Evolutionary conservation across 2,797 vertebrate genomes (phyloP).

Genomic region (Pipistrellus pygmaeus): DNA sequence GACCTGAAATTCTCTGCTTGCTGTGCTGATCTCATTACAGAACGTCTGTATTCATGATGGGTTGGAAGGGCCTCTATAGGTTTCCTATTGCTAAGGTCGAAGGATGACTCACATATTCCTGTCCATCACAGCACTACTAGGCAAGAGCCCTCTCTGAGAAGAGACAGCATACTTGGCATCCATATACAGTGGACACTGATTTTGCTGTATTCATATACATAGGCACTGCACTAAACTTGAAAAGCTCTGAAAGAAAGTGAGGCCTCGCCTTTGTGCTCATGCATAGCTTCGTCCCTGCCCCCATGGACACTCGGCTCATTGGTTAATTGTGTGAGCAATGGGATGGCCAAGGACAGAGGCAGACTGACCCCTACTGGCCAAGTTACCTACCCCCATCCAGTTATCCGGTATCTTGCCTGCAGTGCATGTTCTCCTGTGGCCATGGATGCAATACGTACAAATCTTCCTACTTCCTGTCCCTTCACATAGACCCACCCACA

Average conservation of each 20-base stretch:
- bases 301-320: background rate
- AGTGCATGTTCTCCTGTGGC: background rate
- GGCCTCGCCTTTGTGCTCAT: background rate
- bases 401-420: background rate
- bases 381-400: background rate
- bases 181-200: background rate
- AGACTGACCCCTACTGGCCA: background rate
- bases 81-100: slow-evolving; percentile 57
- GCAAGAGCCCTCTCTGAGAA: background rate
- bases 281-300: background rate
- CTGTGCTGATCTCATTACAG: slow-evolving; percentile 66
- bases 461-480: background rate
- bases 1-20: slow-evolving; percentile 63
- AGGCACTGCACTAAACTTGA: background rate
- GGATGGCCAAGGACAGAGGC: background rate
- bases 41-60: slow-evolving; percentile 17
- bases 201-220: background rate
- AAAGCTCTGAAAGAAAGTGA: background rate
- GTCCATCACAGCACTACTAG: background rate
- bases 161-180: background rate
- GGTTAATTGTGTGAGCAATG: background rate
- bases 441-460: background rate
- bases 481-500: background rate
- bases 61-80: background rate
- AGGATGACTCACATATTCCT: background rate